Evolutionary conservation across 2,888 invertebrate genomes (phyloP), one percentile per base, ranked within the genome.

Genomic region (Synanthedon tipuliformis): DNA sequence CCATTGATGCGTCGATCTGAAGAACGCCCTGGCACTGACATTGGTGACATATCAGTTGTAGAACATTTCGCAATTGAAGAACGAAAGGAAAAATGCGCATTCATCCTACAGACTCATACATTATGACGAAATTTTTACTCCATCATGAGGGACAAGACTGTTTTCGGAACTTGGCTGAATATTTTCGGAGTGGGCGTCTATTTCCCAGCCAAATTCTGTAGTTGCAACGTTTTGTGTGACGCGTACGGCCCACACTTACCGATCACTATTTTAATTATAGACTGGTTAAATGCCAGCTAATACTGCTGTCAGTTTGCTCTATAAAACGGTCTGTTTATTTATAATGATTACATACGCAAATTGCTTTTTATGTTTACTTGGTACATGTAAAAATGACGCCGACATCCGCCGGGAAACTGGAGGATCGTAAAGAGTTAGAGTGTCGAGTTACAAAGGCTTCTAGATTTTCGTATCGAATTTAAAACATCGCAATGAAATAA

Each of bases 1-100:
- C 67, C 80, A 80, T 82, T 83, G 83, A 84, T 81, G 75, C 71
- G 65, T 68, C 71, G 73, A 75, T 78, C 73, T 40, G 73, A 34
- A 34, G 34, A 69, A 68, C 65, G 75, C 69, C 73, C 69, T 80
- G 85, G 73, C 85, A 85, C 73, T 87, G 86, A 85, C 86, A 87
- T 81, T 86, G 84, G 75, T 61, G 64, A 60, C 61, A 27, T 23
- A 64, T 65, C 59, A 54, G 57, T 59, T 62, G 64, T 59, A 59
- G 62, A 70, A 69, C 69, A 69, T 72, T 82, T 82, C 81, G 78
- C 82, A 81, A 66, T 71, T 70, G 56, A 57, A 51, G 50, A 50
- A 52, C 27, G 49, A 34, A 34, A 34, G 27, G 10, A 34, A 34
- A 34, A 10, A 23, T 34, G 34, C 34, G 34, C 34, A 10, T 34